Conservation (phyloP, 2,113 vertebrate species). For the Peromyscus californicus region DNA sequence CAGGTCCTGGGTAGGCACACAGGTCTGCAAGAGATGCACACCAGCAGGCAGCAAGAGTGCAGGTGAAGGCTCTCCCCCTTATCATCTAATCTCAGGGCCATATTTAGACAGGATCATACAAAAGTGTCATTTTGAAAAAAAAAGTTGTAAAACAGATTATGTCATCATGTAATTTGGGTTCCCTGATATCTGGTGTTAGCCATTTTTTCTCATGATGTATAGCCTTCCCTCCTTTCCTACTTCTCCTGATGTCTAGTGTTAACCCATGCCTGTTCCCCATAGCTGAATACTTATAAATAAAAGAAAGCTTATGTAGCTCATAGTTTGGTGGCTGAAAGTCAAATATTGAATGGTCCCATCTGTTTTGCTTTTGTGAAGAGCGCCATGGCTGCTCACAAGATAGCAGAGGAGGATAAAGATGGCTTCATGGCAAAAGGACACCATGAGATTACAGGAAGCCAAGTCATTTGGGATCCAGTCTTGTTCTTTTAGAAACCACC, state of each 20-base stretch:
- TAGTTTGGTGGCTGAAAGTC: neutral
- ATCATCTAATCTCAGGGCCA: neutral
- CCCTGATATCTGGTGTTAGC: neutral
- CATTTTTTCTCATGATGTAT: neutral
- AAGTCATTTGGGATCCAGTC: neutral
- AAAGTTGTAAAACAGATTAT: neutral
- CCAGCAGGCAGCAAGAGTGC: neutral
- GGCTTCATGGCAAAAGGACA: neutral
- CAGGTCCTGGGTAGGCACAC: neutral
- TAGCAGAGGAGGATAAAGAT: neutral
- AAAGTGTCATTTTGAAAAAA: neutral
- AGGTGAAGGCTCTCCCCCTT: neutral
- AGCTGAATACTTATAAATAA: neutral
- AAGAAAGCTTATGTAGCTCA: neutral
- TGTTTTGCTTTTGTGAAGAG: neutral
- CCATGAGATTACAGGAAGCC: neutral
- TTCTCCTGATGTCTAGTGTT: neutral
- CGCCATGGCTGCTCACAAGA: neutral
- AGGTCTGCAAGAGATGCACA: neutral
- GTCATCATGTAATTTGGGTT: neutral
- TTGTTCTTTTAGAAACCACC: neutral
- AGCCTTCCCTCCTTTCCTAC: neutral
- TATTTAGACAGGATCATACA: neutral
- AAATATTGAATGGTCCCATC: rapidly evolving
- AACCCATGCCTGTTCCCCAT: neutral